phyloP scores from a whole-genome alignment of 2,888 invertebrate genomes.

The Ctenicera cuprea region DNA sequence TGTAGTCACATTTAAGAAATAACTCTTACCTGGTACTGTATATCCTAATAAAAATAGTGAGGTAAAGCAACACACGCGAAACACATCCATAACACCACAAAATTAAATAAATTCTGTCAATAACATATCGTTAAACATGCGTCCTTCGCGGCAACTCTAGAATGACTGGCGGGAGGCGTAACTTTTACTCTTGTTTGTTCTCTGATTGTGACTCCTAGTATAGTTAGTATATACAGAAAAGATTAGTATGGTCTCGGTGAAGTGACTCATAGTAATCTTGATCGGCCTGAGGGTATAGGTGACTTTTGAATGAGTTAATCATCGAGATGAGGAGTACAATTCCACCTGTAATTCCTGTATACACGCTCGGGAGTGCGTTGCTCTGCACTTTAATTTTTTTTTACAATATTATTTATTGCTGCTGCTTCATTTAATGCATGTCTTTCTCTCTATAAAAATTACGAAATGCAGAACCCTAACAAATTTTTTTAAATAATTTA shows the following conservation, averaged over 20 bases:
- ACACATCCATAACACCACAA: constrained; percentile 34
- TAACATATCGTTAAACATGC: constrained; percentile 28
- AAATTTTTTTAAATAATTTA: too few relatives aligned
- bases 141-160: constrained; percentile 22
- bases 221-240: neutral
- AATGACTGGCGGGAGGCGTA: constrained; percentile 35
- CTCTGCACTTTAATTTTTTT: too few relatives aligned
- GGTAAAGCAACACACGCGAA: constrained; percentile 3
- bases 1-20: neutral
- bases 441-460: too few relatives aligned
- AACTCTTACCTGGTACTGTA: constrained; percentile 8
- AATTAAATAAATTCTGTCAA: constrained; percentile 9
- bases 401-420: too few relatives aligned
- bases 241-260: neutral
- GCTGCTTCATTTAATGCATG: too few relatives aligned
- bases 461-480: too few relatives aligned
- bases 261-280: constrained; percentile 19
- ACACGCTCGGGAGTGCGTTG: neutral
- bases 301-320: constrained; percentile 25
- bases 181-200: constrained; percentile 41
- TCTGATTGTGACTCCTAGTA: constrained; percentile 15
- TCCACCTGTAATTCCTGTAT: too few relatives aligned
- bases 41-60: constrained; percentile 31
- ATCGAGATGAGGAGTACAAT: neutral
- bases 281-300: constrained; percentile 18